Conservation (phyloP, 2,797 vertebrate genomes). For the Perdix hodgsoniae region DNA sequence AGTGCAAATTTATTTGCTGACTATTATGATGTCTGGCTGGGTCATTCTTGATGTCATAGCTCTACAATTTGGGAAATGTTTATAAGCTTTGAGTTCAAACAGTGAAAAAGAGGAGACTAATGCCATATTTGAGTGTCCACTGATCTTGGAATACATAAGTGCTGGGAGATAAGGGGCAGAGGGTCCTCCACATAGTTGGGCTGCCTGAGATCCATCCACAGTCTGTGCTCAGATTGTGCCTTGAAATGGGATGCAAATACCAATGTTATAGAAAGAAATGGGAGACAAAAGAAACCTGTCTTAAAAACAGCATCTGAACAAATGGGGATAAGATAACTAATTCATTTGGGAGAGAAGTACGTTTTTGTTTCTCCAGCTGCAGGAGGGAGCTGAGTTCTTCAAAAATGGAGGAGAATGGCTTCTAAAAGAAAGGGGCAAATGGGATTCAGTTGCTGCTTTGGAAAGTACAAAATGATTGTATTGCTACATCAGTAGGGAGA, state of each 20-base stretch:
- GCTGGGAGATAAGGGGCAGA: background rate
- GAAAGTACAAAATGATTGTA: background rate
- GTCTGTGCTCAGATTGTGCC: fast-evolving
- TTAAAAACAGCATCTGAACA: background rate
- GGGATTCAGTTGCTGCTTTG: background rate
- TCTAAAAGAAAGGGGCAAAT: background rate
- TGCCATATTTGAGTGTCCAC: background rate
- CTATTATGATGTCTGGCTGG: background rate
- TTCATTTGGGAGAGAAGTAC: background rate
- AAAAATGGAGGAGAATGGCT: background rate
- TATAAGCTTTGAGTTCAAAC: background rate
- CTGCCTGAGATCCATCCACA: background rate
- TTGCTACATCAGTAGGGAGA: background rate
- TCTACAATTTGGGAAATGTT: background rate
- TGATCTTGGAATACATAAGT: background rate
- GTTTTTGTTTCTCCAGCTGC: background rate
- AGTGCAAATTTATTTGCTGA: background rate
- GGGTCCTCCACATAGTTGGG: background rate
- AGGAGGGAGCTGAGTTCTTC: background rate
- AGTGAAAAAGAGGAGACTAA: background rate
- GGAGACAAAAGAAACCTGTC: background rate
- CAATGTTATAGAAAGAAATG: background rate
- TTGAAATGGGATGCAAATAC: fast-evolving
- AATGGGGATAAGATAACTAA: background rate
- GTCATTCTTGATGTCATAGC: background rate